phyloP scores from a whole-genome alignment of 2,113 vertebrate genomes.

The Phaetusa simplex region DNA sequence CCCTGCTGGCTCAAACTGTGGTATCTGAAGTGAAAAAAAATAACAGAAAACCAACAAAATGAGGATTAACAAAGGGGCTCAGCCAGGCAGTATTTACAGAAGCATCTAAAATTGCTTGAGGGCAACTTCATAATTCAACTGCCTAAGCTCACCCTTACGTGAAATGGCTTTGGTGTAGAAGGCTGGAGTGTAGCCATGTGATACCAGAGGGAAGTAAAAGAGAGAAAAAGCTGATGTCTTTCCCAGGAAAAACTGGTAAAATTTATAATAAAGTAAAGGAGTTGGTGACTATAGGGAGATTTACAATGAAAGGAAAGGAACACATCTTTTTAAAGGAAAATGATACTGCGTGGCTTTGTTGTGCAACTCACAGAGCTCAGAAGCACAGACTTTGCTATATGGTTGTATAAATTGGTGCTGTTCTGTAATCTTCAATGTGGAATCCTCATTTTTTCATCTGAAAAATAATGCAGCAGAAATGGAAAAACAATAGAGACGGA shows the following conservation, averaged over 20 bases:
- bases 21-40: neutral
- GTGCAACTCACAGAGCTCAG: neutral
- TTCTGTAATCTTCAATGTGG: neutral
- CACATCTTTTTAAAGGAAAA: neutral
- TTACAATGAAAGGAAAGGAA: neutral
- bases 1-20: neutral
- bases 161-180: neutral
- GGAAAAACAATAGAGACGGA: neutral
- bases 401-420: neutral
- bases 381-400: neutral
- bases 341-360: neutral
- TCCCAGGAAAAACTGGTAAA: neutral
- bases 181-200: neutral
- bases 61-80: neutral
- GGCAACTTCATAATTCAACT: neutral
- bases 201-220: neutral
- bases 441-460: neutral
- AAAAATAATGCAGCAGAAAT: neutral
- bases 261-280: neutral
- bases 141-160: rapidly evolving
- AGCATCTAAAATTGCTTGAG: neutral
- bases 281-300: neutral
- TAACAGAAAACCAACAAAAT: neutral
- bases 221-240: neutral
- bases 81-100: neutral